Evolutionary conservation across 2,888 invertebrate genomes (phyloP).

Genomic region (Drosophila testacea): DNA sequence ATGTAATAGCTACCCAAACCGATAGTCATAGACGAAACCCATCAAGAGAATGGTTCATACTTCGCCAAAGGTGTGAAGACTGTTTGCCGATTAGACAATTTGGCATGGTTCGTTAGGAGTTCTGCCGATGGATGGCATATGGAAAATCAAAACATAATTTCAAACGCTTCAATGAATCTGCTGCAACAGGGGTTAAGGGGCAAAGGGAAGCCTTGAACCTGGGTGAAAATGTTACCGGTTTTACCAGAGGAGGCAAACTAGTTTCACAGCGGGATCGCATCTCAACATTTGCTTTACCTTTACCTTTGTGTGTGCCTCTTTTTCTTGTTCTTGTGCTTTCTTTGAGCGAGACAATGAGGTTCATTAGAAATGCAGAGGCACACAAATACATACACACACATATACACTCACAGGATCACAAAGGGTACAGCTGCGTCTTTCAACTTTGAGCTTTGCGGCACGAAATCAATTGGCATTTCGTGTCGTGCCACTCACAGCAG

Average conservation of each 20-base stretch:
- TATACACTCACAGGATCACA: slow-evolving; percentile 55
- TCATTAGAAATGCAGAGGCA: slow-evolving; percentile 72
- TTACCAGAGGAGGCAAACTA: slow-evolving; percentile 68
- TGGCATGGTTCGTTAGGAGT: slow-evolving; percentile 72
- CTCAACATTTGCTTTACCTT: slow-evolving; percentile 32
- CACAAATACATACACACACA: slow-evolving; percentile 10
- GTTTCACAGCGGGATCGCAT: slow-evolving; percentile 60
- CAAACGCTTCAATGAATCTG: slow-evolving; percentile 64
- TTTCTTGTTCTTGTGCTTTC: slow-evolving; percentile 47
- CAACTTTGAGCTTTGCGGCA: slow-evolving; percentile 49
- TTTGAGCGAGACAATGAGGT: slow-evolving; percentile 67
- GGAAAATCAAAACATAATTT: slow-evolving; percentile 78
- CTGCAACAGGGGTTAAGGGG: slow-evolving; percentile 6
- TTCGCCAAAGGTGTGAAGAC: slow-evolving; percentile 75
- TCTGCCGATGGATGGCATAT: slow-evolving; percentile 41
- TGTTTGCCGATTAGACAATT: slow-evolving; percentile 73
- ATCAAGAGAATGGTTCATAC: slow-evolving; percentile 31
- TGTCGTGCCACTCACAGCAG: slow-evolving; percentile 53
- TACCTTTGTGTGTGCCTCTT: slow-evolving; percentile 5
- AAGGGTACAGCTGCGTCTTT: slow-evolving; percentile 66
- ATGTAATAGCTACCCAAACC: slow-evolving; percentile 48
- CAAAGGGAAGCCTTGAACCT: slow-evolving; percentile 43
- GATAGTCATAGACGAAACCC: slow-evolving; percentile 20
- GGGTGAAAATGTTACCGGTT: slow-evolving; percentile 66
- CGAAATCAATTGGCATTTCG: slow-evolving; percentile 71